Evolutionary conservation across 2,888 invertebrate species (phyloP).

Genomic region (Cantharis flavilabris): DNA sequence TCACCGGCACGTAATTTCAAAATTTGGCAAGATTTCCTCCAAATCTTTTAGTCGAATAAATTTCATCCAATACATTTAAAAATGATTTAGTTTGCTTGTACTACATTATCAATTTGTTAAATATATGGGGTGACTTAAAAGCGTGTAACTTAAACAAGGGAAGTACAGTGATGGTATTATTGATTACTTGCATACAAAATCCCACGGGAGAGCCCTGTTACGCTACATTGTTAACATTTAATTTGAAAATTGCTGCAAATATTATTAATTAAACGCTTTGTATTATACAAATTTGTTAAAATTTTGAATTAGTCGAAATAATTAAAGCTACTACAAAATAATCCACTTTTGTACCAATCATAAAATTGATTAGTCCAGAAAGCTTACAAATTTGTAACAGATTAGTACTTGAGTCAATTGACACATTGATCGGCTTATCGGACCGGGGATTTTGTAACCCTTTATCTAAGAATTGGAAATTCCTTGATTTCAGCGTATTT

Average conservation of each 20-base stretch:
- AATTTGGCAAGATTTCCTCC: not conserved
- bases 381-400: slow-evolving; percentile 25
- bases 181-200: slow-evolving; percentile 14
- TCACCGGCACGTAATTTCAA: not conserved
- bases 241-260: slow-evolving; percentile 10
- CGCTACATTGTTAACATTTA: slow-evolving; percentile 18
- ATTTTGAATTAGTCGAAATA: not conserved
- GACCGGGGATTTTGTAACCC: slow-evolving; percentile 26
- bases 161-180: slow-evolving; percentile 4
- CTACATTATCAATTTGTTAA: not conserved
- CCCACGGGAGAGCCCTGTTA: slow-evolving; percentile 24
- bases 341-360: slow-evolving; percentile 3
- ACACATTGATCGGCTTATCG: slow-evolving; percentile 39
- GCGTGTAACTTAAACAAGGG: slow-evolving; percentile 16
- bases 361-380: slow-evolving; percentile 23
- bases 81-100: not conserved
- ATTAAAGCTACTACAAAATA: not conserved
- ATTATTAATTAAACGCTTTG: not conserved
- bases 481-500: slow-evolving; percentile 23
- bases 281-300: not conserved
- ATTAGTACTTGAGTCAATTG: slow-evolving; percentile 40
- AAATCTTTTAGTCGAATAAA: not conserved
- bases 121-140: slow-evolving; percentile 6
- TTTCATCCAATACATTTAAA: not conserved
- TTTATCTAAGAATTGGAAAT: slow-evolving; percentile 27